Evolutionary conservation across 2,797 vertebrate species (phyloP), one percentile per base, ranked within the genome.

Genomic region (Echiichthys vipera): DNA sequence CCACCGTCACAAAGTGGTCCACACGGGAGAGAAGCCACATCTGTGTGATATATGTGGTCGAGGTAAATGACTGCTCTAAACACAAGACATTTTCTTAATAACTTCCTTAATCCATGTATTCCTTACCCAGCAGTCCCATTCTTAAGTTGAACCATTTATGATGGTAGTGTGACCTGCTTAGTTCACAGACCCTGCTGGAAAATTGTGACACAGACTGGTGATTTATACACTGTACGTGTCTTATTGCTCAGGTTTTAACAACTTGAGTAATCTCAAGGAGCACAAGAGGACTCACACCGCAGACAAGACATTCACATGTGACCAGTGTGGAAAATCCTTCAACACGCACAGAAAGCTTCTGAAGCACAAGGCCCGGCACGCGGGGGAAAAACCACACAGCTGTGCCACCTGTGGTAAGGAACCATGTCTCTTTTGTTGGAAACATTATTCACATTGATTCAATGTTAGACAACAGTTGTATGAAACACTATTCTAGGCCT

Each of bases 241-340:
- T 36, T 56, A 15, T 72, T 65, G 2, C 63, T 56, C 76, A 99
- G 98, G 98, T 39, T 99, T 99, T 80, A 98, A 97, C 85, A 98
- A 98, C 84, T 95, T 99, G 87, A 98, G 97, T 74, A 99, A 99
- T 75, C 92, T 99, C 72, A 99, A 98, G 91, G 98, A 99, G 77
- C 98, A 99, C 89, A 98, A 97, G 84, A 98, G 97, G 91, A 99
- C 96, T 0, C 98, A 99, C 64, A 94, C 95, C 2, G 95, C 95
- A 2, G 97, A 99, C 77, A 96, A 96, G 71, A 95, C 95, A 0
- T 99, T 97, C 86, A 97, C 96, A n/a, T 99, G 98, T 59, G 97
- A 99, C 47, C 96, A 98, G 74, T 99, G 98, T 53, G 97, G 98
- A 7, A 99, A 99, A 83, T 97, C 97, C 0, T 99, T 99, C 88